Base-by-base conservation (phyloP, 2,888 invertebrate genomes). In the Pyrrhosoma nymphula region DNA sequence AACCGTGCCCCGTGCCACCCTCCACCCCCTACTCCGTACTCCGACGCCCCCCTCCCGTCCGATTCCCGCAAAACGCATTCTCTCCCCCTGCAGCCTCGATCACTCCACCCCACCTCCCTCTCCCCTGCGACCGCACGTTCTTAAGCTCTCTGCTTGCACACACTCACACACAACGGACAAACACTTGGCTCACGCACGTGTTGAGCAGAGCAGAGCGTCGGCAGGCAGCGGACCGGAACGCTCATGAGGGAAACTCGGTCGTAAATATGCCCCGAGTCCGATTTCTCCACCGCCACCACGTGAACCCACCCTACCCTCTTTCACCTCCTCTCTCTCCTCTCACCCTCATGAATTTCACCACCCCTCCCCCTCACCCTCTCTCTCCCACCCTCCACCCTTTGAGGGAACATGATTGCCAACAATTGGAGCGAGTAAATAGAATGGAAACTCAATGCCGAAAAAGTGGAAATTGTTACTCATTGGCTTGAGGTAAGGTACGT, bases 201-300 rank as follows among this genome's bases (percentile, higher is more conserved):
- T 63, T 69, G 93, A 39, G 93, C 90, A 16, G 60, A 60, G 47
- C 47, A 47, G 60, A 60, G 16, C 60, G 60, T 60, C 60, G 18
- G 60, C 16, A 60, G 60, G 30, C 91, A 91, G 39, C 91, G 35
- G 91, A 91, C 63, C 91, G 91, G 63, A 91, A 91, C 91, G 63
- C 63, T 60, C 63, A 63, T 39, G 91, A 63, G 60, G 63, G 39
- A 91, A 93, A 93, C 93, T 69, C 93, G 69, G 93, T 93, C 93
- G 93, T 93, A 93, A 93, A 93, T 93, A 93, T 35, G 69, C 93
- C 60, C 69, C 82, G n/a, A 35, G 91, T 91, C 91, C 91, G 91
- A 91, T 91, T 89, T 89, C 89, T 93, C 69, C 35, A 39, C 60
- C 93, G 26, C 69, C 55, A 60, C 56, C 88, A 39, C 35, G 3